These are phyloP conservation scores for Lucifuga dentata DNA, from an alignment of 2,113 vertebrate genomes.

Conservation along the genomic window DNA sequence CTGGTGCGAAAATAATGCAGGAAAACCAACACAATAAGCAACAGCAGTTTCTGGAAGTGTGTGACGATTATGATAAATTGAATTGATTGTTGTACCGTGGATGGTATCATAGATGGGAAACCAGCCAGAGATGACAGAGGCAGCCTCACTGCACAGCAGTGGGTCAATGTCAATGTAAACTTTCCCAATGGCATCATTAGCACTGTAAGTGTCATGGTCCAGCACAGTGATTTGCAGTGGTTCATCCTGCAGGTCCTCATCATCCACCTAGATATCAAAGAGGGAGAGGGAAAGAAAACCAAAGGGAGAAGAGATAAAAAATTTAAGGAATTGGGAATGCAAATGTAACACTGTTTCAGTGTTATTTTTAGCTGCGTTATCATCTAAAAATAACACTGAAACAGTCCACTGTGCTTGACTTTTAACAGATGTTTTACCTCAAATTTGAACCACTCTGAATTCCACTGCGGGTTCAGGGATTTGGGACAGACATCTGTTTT, in stretches of 20 bases:
- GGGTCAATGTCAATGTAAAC: constrained; percentile 99
- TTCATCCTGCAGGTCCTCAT: constrained; percentile 97
- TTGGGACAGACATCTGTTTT: constrained; percentile 98
- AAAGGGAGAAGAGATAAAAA: neutral
- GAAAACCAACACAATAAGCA: neutral
- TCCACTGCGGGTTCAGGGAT: constrained; percentile 99
- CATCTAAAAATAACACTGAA: no score
- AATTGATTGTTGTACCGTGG: constrained; percentile 85
- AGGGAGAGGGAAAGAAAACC: neutral
- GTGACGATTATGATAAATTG: no score
- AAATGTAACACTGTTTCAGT: no score
- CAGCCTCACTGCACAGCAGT: constrained; percentile 93
- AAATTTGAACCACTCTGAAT: constrained; percentile 99
- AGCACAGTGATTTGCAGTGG: constrained; percentile 97
- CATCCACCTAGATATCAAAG: constrained; percentile 89
- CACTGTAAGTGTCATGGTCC: constrained; percentile 98
- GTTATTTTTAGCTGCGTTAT: no score
- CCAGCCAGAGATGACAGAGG: constrained; percentile 97
- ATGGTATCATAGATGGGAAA: constrained; percentile 99
- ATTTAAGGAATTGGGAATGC: no score
- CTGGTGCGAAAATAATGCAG: constrained; percentile 74
- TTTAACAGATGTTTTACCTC: constrained; percentile 85
- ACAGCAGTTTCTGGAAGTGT: neutral
- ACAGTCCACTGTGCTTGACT: no score
- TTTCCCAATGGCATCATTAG: constrained; percentile 98